Percentiles rank a stretch among this genome's conserved stretches.
These are phyloP conservation scores for Trachelus stipa DNA, from an alignment of 2,888 invertebrate species.

Conservation along the genomic window DNA sequence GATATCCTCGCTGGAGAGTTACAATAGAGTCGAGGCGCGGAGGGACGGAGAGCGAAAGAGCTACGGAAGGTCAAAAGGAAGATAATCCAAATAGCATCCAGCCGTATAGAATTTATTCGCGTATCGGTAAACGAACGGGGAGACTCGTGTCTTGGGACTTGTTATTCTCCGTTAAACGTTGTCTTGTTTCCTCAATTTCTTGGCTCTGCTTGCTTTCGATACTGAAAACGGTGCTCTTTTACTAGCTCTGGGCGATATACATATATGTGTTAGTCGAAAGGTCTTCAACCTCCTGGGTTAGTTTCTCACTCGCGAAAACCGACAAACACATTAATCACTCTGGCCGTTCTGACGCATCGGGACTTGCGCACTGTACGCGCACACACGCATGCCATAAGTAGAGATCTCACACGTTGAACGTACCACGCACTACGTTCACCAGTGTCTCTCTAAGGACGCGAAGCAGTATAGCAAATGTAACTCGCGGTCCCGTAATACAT, in stretches of 20 bases:
- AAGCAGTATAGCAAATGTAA: neutral
- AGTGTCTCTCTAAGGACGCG: neutral
- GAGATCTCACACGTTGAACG: slow-evolving; percentile 1
- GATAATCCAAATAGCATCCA: neutral
- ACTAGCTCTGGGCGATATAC: neutral
- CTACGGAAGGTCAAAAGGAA: neutral
- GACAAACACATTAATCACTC: slow-evolving; percentile 14
- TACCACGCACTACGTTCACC: neutral
- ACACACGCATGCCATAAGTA: neutral
- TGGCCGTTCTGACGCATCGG: neutral
- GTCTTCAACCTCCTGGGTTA: slow-evolving; percentile 3
- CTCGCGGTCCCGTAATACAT: neutral
- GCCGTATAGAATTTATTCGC: neutral
- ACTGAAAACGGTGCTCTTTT: neutral
- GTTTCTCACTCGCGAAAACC: slow-evolving; percentile 10
- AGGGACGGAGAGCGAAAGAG: neutral
- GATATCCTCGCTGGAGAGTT: neutral
- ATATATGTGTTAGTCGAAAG: neutral
- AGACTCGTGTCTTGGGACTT: neutral
- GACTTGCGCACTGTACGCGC: neutral
- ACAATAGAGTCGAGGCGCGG: neutral
- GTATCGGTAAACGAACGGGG: neutral
- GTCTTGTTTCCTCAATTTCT: neutral
- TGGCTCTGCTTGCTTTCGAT: neutral
- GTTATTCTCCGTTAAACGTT: neutral